Percentiles rank a stretch among this genome's conserved stretches.
phyloP scores from a whole-genome alignment of 2,888 invertebrate species.

The Cistogaster globosa region DNA sequence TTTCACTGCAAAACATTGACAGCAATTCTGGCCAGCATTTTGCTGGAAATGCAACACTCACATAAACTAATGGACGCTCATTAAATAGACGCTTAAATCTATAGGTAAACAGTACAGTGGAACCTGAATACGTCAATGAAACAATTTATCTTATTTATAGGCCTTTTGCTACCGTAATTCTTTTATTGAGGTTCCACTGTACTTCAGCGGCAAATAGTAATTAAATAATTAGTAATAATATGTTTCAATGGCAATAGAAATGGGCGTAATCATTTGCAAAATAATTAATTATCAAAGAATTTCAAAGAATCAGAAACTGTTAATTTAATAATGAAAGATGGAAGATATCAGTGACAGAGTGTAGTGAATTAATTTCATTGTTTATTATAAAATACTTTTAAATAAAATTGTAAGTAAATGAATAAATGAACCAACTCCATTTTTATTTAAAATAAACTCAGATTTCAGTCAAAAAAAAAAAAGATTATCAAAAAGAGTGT shows the following conservation, averaged over 20 bases:
- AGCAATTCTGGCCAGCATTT: conserved; percentile 27
- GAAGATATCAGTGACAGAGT: conserved; percentile 3
- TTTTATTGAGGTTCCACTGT: neutral
- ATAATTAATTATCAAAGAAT: neutral
- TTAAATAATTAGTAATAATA: conserved; percentile 24
- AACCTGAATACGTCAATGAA: neutral
- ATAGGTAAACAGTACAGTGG: conserved; percentile 10
- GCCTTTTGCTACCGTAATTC: neutral
- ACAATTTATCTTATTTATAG: neutral
- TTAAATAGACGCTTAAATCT: neutral
- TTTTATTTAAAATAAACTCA: too few species aligned
- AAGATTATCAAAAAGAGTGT: too few species aligned
- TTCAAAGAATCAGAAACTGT: conserved; percentile 53
- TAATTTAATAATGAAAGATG: conserved; percentile 39
- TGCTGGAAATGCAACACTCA: conserved; percentile 19
- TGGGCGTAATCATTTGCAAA: conserved; percentile 18
- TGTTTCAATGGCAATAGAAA: conserved; percentile 18
- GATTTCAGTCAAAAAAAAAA: too few species aligned
- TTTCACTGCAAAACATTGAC: conserved; percentile 54
- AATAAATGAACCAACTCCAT: too few species aligned
- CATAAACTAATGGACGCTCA: neutral
- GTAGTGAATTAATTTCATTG: neutral
- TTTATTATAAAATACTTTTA: too few species aligned
- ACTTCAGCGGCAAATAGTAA: neutral
- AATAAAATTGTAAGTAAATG: too few species aligned